phyloP scores from a whole-genome alignment of 2,113 vertebrate species.

The Amphilophus citrinellus region DNA sequence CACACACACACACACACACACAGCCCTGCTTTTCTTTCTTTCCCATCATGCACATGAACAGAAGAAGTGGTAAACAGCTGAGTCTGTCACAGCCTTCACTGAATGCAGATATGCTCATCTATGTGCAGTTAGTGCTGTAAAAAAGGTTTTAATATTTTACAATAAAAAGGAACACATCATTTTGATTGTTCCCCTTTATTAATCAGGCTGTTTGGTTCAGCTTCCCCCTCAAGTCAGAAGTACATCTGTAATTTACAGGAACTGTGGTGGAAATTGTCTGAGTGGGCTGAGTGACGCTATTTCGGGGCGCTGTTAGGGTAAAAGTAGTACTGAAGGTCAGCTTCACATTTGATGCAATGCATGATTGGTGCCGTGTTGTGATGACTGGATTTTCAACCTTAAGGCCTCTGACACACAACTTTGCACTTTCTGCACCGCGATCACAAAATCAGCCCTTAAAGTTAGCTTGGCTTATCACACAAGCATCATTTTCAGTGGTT shows the following conservation, averaged over 20 bases:
- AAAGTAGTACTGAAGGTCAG: background rate
- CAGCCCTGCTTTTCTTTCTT: background rate
- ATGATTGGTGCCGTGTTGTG: rapidly evolving
- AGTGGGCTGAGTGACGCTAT: background rate
- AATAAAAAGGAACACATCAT: background rate
- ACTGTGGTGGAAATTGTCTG: background rate
- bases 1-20: too few species aligned
- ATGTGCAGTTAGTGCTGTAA: background rate
- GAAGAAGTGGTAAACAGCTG: background rate
- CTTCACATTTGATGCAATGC: background rate
- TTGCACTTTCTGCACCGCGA: background rate
- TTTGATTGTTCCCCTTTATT: rapidly evolving
- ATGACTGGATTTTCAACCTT: background rate
- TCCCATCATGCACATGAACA: background rate
- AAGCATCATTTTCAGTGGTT: too few species aligned
- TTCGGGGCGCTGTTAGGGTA: background rate
- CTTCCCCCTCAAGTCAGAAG: background rate
- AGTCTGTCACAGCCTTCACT: background rate
- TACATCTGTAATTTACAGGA: background rate
- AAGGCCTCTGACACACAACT: background rate
- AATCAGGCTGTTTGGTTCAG: background rate
- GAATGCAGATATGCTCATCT: too few species aligned
- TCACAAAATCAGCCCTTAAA: background rate
- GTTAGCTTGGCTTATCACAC: background rate
- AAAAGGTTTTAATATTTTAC: background rate